These are phyloP conservation scores for Sylvicola fuscatus DNA, from an alignment of 2,888 invertebrate species.

Conservation along the genomic window DNA sequence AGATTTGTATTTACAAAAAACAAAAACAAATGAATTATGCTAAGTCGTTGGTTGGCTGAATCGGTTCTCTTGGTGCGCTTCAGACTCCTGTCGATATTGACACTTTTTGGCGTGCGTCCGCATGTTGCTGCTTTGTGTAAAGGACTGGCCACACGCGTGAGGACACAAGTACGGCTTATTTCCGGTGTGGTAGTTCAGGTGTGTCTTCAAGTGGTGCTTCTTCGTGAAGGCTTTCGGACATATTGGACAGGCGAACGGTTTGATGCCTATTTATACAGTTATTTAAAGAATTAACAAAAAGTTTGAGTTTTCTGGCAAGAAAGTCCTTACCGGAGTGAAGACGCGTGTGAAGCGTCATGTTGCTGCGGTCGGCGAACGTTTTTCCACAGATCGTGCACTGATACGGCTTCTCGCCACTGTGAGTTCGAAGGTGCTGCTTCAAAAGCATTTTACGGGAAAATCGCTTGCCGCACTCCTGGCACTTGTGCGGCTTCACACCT, in stretches of 20 bases:
- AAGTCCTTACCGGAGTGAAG: slow-evolving; percentile 42
- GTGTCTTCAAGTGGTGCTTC: slow-evolving; percentile 67
- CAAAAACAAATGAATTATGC: too few species aligned
- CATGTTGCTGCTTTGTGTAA: slow-evolving; percentile 76
- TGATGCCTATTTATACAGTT: slow-evolving; percentile 34
- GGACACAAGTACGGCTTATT: slow-evolving; percentile 59
- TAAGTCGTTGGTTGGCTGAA: too few species aligned
- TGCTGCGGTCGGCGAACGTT: slow-evolving; percentile 65
- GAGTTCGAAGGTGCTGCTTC: slow-evolving; percentile 64
- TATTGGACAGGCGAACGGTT: slow-evolving; percentile 43
- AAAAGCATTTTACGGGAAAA: slow-evolving; percentile 69
- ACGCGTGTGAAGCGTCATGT: slow-evolving; percentile 64
- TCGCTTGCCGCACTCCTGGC: slow-evolving; percentile 56
- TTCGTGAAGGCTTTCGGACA: slow-evolving; percentile 59
- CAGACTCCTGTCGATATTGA: slow-evolving; percentile 15
- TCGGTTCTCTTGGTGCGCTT: too few species aligned
- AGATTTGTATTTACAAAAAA: too few species aligned
- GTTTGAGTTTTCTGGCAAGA: neutral
- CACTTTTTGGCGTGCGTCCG: slow-evolving; percentile 70
- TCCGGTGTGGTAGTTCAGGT: slow-evolving; percentile 68
- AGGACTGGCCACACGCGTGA: slow-evolving; percentile 46
- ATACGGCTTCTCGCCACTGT: slow-evolving; percentile 62
- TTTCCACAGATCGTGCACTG: slow-evolving; percentile 62
- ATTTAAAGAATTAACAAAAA: neutral
- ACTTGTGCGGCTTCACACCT: slow-evolving; percentile 57